Conservation (phyloP, 1,140 invertebrate genomes). For the Drosophila punjabiensis region DNA sequence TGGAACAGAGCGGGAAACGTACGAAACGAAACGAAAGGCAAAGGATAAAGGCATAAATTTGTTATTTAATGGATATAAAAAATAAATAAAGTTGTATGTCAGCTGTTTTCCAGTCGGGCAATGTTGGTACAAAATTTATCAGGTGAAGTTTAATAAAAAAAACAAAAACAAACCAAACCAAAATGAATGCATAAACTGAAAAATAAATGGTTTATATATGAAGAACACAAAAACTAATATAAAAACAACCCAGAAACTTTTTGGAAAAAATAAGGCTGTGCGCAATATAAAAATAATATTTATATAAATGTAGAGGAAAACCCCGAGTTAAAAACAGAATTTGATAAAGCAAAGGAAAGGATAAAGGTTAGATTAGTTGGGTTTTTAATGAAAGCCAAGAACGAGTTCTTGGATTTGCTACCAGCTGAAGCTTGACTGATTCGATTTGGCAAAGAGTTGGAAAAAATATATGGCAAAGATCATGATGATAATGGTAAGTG, state of each 20-base stretch:
- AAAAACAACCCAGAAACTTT: slow-evolving; percentile 38
- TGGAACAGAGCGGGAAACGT: slow-evolving; percentile 12
- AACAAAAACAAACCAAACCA: slow-evolving; percentile 16
- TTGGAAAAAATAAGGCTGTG: slow-evolving; percentile 79
- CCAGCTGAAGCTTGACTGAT: slow-evolving; percentile 46
- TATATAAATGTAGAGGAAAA: slow-evolving; percentile 29
- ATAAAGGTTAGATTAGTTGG: slow-evolving; percentile 14
- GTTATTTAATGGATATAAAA: slow-evolving; percentile 37
- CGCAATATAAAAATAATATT: slow-evolving; percentile 66
- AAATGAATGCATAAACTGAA: slow-evolving; percentile 24
- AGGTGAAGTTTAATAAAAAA: slow-evolving; percentile 63
- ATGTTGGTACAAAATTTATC: slow-evolving; percentile 81
- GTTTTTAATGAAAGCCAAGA: slow-evolving; percentile 6
- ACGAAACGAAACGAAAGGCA: slow-evolving; percentile 13
- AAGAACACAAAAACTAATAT: slow-evolving; percentile 15
- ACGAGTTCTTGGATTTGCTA: slow-evolving; percentile 14
- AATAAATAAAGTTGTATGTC: slow-evolving; percentile 28
- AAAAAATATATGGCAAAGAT: neutral
- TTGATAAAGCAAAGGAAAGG: neutral
- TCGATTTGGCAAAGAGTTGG: slow-evolving; percentile 30
- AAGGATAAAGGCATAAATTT: slow-evolving; percentile 1
- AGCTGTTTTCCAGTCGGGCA: slow-evolving; percentile 55
- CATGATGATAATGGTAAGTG: slow-evolving; percentile 19
- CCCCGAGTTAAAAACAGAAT: slow-evolving; percentile 27
- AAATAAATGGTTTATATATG: slow-evolving; percentile 51